Base-by-base conservation (phyloP, 1,140 invertebrate species). In the Nephotettix cincticeps region DNA sequence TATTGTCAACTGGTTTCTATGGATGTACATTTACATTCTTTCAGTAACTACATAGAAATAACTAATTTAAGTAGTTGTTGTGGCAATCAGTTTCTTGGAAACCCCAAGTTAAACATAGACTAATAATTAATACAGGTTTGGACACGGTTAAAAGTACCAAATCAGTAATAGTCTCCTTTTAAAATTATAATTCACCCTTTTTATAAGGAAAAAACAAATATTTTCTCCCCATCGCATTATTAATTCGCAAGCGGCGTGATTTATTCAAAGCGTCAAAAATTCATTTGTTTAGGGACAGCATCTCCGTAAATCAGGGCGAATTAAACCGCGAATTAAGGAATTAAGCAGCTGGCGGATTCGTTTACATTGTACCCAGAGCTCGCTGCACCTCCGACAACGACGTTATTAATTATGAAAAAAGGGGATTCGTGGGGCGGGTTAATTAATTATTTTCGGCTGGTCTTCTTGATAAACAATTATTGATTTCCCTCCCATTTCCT, bases 271-370 rank as follows among this genome's bases (percentile, higher is more conserved):
- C 56, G 56, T 61, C 56, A 61, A 61, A 61, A 23, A 21, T 61
- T 61, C 56, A 61, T 61, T 61, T 61, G 23, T 61, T 61, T 61
- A 61, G 56, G 56, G 56, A 61, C 56, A 61, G 21, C 56, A 29
- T 61, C 56, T 61, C 56, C 14, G 56, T 61, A 61, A 61, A 61
- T 61, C 56, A 61, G 56, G 56, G 56, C 23, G 56, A 61, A 61
- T 61, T 61, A 61, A 61, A 61, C 56, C 25, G 56, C 56, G 56
- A 61, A 61, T 61, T 61, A 61, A 61, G 56, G 56, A 61, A 61
- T 61, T 61, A 61, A 61, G 14, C 56, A 29, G 56, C 56, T 61
- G 56, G 56, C 56, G 56, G 25, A 61, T 27, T 61, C 56, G 56
- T 61, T 61, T 61, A 61, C 56, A 61, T 61, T 61, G 56, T 27